Base-by-base conservation (phyloP, 2,888 invertebrate species). In the Uloborus plumipes region DNA sequence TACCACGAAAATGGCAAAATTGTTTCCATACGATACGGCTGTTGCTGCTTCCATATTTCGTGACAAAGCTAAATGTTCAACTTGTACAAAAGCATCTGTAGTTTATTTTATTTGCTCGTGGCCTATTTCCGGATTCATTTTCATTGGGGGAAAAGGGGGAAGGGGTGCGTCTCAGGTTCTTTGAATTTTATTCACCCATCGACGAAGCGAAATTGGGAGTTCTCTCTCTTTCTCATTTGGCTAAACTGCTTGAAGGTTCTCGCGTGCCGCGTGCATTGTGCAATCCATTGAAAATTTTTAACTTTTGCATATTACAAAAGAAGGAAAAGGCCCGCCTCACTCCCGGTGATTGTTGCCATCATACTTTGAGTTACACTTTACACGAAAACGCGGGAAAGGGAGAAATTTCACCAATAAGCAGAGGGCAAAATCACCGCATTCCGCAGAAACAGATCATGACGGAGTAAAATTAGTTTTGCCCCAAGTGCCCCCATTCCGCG, bases 321-420 rank as follows among this genome's bases (percentile, higher is more conserved):
- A 71, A 66, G 49, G 59, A 55, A 58, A 62, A 50, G 26, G 53
- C 50, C 74, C 59, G 20, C 9, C 11, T 58, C 49, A 31, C 53
- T 39, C 49, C n/a, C 49, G 65, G 74, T 81, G 80, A 74, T 81
- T 74, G 80, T 74, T 69, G 74, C 80, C 74, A 81, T 81, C 73
- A 80, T 80, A 80, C 80, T 80, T 81, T 81, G 80, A 74, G 80
- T 70, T 74, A 74, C 70, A 74, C 69, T 81, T 74, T 81, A 81
- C 73, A 81, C 74, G 80, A 59, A 74, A 74, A 70, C 62, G 55
- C 69, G 22, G 50, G 64, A 62, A 74, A 65, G 69, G 59, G 50
- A 64, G 73, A 75, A 73, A 70, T 81, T 81, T 81, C 74, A 64
- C 80, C 80, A 81, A 81, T 81, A 75, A 70, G 69, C 39, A 59